Conservation (phyloP, 2,113 vertebrate genomes). For the Eudyptes chrysolophus region DNA sequence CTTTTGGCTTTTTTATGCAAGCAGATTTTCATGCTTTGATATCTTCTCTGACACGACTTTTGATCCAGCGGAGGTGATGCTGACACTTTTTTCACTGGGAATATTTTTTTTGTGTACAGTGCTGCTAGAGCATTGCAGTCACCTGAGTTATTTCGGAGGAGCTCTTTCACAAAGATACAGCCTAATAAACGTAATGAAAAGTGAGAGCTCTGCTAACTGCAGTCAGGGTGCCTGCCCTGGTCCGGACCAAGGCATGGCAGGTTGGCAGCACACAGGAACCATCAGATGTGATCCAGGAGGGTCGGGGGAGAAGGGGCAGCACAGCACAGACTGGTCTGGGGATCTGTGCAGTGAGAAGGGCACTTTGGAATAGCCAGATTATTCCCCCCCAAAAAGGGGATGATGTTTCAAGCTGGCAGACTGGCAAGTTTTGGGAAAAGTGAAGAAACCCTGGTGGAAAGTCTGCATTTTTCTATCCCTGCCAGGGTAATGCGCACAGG, state of each 20-base stretch:
- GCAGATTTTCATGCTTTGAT: constrained; percentile 54
- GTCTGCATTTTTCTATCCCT: neutral
- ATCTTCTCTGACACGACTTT: constrained; percentile 47
- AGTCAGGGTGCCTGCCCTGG: neutral
- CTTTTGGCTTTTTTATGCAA: constrained; percentile 53
- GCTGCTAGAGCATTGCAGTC: neutral
- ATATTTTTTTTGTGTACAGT: constrained; percentile 40
- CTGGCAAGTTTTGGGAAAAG: neutral
- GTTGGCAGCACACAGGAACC: neutral
- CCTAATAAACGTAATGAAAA: neutral
- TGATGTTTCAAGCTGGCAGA: neutral
- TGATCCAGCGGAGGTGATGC: constrained; percentile 41
- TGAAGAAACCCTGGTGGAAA: neutral
- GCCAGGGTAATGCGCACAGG: neutral
- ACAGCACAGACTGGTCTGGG: neutral
- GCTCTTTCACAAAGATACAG: neutral
- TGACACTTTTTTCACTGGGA: constrained; percentile 41
- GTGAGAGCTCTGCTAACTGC: neutral
- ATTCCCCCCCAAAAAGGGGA: neutral
- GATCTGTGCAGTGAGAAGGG: neutral
- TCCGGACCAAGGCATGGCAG: neutral
- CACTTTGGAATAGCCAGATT: neutral
- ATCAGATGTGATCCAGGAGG: neutral
- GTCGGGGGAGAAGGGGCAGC: neutral
- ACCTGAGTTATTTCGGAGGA: neutral